These are phyloP conservation scores for Pterostichus madidus DNA, from an alignment of 2,888 invertebrate genomes.

Conservation along the genomic window DNA sequence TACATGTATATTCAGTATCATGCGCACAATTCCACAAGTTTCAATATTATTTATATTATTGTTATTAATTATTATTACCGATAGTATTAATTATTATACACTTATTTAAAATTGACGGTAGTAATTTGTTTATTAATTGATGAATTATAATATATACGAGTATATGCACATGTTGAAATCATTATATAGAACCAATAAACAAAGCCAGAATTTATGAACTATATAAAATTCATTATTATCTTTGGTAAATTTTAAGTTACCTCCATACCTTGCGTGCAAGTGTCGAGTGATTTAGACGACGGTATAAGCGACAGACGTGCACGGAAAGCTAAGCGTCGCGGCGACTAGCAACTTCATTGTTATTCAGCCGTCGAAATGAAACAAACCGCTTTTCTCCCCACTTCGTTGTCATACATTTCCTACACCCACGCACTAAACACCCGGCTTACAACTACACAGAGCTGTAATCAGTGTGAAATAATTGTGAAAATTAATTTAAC, in stretches of 20 bases:
- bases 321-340: constrained; percentile 34
- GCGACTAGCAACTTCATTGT: constrained; percentile 14
- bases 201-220: too few relatives aligned
- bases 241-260: not conserved
- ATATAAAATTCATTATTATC: not conserved
- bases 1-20: too few relatives aligned
- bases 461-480: constrained; percentile 11
- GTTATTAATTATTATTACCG: too few relatives aligned
- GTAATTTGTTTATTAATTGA: too few relatives aligned
- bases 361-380: constrained; percentile 20
- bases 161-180: too few relatives aligned
- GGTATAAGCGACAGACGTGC: constrained; percentile 44
- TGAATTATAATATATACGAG: too few relatives aligned
- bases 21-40: too few relatives aligned
- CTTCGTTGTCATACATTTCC: not conserved
- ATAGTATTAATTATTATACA: too few relatives aligned
- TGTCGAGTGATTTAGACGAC: constrained; percentile 49
- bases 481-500: too few relatives aligned
- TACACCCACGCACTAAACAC: constrained; percentile 45
- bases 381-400: constrained; percentile 6
- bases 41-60: too few relatives aligned
- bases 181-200: too few relatives aligned
- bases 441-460: constrained; percentile 7
- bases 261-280: not conserved
- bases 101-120: too few relatives aligned